Percentiles rank a stretch among this genome's conserved stretches.
These are phyloP conservation scores for Platycnemis pennipes DNA, from an alignment of 2,888 invertebrate species.

Conservation along the genomic window DNA sequence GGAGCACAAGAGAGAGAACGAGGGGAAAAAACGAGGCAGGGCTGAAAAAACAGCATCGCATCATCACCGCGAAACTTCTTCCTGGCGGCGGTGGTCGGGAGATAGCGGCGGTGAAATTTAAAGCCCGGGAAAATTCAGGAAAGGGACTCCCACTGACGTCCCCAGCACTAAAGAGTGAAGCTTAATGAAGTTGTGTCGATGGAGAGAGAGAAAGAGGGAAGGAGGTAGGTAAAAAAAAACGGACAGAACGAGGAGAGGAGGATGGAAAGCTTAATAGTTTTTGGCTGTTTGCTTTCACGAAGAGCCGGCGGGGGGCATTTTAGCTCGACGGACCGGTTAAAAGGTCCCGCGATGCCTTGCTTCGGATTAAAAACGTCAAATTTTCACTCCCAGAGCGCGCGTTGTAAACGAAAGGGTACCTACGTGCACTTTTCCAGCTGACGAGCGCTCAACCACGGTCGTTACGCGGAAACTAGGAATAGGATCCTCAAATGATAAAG, in stretches of 20 bases:
- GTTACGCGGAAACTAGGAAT: too few species aligned
- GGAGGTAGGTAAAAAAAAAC: background rate
- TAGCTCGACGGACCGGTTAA: background rate
- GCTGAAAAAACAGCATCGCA: constrained; percentile 16
- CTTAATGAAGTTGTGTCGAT: constrained; percentile 9
- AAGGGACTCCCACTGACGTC: background rate
- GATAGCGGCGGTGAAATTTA: background rate
- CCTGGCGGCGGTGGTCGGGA: background rate
- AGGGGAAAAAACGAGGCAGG: background rate
- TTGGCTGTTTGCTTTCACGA: background rate
- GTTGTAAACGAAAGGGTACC: background rate
- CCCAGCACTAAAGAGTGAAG: background rate
- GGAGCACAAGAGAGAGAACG: background rate
- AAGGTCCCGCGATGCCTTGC: background rate
- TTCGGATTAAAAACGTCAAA: background rate
- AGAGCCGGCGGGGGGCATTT: background rate
- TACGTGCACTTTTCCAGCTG: too few species aligned
- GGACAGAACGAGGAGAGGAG: background rate
- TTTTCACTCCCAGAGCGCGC: background rate
- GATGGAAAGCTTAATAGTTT: background rate
- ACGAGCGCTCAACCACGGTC: too few species aligned
- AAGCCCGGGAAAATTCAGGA: constrained; percentile 4
- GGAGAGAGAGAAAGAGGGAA: background rate
- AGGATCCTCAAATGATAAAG: too few species aligned
- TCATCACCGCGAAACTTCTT: background rate